A percentile compares a stretch with the other conserved stretches of the same genome.
Evolutionary conservation across 2,888 invertebrate genomes (phyloP).

Genomic region (Acheta domesticus): DNA sequence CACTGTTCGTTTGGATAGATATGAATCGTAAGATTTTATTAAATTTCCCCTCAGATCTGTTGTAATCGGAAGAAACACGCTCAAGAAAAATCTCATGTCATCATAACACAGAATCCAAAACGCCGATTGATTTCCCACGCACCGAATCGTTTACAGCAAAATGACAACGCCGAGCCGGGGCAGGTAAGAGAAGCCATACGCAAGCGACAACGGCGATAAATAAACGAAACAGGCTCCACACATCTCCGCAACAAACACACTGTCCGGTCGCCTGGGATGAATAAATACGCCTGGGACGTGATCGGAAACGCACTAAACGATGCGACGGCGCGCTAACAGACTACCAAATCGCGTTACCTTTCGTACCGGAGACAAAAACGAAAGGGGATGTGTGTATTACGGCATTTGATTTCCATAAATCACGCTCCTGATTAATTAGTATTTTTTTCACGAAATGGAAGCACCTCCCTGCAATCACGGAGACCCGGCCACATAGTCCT

Average conservation of each 20-base stretch:
- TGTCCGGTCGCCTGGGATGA: not conserved
- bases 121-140: too few species aligned
- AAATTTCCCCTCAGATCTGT: too few species aligned
- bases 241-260: not conserved
- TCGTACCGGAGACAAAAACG: not conserved
- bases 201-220: conserved; percentile 4
- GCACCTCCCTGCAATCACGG: not conserved
- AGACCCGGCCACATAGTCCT: not conserved
- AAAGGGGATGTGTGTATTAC: not conserved
- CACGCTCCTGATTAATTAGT: not conserved
- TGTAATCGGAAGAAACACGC: too few species aligned
- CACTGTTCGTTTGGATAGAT: too few species aligned
- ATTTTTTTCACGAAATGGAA: conserved; percentile 5
- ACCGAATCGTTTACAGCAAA: not conserved
- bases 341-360: not conserved
- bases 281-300: not conserved
- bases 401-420: not conserved
- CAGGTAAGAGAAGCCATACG: conserved; percentile 11
- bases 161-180: not conserved
- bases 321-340: not conserved
- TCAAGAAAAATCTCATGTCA: too few species aligned
- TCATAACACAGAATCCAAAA: too few species aligned
- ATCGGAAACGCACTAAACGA: not conserved
- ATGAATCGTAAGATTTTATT: too few species aligned
- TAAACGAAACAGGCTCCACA: not conserved